Evolutionary conservation across 2,797 vertebrate genomes (phyloP), one percentile per base, ranked within the genome.

Genomic region (Thaleichthys pacificus): DNA sequence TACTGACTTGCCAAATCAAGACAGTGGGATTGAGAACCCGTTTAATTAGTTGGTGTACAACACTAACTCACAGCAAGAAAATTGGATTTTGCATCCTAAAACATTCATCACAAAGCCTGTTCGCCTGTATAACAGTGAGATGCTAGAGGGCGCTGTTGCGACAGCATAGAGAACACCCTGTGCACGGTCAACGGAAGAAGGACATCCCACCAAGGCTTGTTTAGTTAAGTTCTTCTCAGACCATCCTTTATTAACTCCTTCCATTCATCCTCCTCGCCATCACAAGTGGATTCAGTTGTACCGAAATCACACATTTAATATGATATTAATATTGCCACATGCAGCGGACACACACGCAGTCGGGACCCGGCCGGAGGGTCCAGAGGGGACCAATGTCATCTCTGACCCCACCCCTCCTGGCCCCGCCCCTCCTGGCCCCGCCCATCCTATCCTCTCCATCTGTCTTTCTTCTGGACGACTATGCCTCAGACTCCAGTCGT

Each of bases 111-210:
- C 51, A 17, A 7, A 17, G 51, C 17, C 51, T 56, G 19, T 56
- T 56, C 4, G 6, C 2, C 51, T 17, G 51, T 56, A 7, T 8
- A 2, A 56, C 17, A n/a, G 14, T 71, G 22, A 22, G 57, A 74
- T 77, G 88, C 14, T 86, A 93, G 93, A 90, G 86, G 92, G 92
- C 85, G 88, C 89, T 93, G 87, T 93, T 89, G 91, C 79, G 80
- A 61, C 87, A 89, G 22, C 61, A 68, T 82, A 42, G 38, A 58
- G 28, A 80, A 65, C 63, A 56, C 12, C 22, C 22, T 51, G 22
- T 3, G 24, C 47, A 24, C 15, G 65, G 42, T 51, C 22, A 21
- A 38, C n/a, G 1, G 32, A 19, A 66, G 63, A 38, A 42, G 1
- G 63, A 66, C 19, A 21, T 32, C 4, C n/a, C n/a, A 49, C 2